Evolutionary conservation across 2,113 vertebrate species (phyloP).

Genomic region (Cyphomyrus plagiostoma): DNA sequence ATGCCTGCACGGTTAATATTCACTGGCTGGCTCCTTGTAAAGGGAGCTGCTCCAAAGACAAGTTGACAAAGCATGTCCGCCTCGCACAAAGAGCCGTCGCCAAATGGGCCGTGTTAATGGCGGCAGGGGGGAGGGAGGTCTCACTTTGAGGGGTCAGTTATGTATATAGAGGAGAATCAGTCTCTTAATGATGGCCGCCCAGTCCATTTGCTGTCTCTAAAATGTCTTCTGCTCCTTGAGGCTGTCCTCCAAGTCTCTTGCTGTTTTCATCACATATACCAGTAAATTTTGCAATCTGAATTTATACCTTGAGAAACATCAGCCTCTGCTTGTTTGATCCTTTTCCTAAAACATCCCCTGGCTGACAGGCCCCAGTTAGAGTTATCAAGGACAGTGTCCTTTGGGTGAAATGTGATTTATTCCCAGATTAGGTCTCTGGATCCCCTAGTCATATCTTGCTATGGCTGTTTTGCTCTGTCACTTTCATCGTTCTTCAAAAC

Average conservation of each 20-base stretch:
- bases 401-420: background rate
- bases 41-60: slow-evolving; percentile 55
- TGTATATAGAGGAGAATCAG: slow-evolving; percentile 55
- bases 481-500: background rate
- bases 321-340: background rate
- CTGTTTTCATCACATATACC: background rate
- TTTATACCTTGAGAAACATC: background rate
- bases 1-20: slow-evolving; percentile 69
- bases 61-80: slow-evolving; percentile 57
- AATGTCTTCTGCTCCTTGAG: background rate
- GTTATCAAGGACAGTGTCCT: background rate
- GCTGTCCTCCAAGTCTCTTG: background rate
- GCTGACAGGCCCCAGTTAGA: background rate
- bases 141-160: slow-evolving; percentile 49
- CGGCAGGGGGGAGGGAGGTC: slow-evolving; percentile 39
- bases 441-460: background rate
- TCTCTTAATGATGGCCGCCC: slow-evolving; percentile 51
- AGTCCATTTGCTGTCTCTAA: slow-evolving; percentile 31
- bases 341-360: background rate
- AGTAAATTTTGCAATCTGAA: background rate
- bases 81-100: slow-evolving; percentile 52
- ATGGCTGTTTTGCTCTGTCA: background rate
- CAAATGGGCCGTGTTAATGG: slow-evolving; percentile 60
- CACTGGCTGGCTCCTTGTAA: slow-evolving; percentile 57
- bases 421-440: background rate